Evolutionary conservation across 1,140 invertebrate genomes (phyloP), one percentile per base, ranked within the genome.

Genomic region (Drosophila sproati): DNA sequence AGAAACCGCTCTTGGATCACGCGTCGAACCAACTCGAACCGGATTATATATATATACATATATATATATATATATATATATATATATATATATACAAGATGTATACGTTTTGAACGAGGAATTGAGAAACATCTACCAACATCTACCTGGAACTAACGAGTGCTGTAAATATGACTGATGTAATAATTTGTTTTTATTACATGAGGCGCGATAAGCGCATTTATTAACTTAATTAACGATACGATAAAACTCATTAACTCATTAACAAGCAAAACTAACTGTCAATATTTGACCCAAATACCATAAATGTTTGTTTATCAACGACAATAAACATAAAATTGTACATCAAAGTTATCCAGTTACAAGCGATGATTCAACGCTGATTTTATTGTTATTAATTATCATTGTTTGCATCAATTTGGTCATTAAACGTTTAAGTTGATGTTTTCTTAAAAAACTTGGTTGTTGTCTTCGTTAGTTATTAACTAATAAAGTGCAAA

Each of bases 131-230:
- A 20, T 20, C 20, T 20, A 20, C 20, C 20, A 20, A 35, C 43
- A 50, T 63, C 35, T 32, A 43, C n/a, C 28, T 39, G 37, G 37
- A 43, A 32, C 50, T 12, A 48, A 20, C 48, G 37, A 51, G 50
- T 20, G 37, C 6, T 69, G 41, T 50, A 29, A 55, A 37, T 59
- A 52, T 78, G 63, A 59, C 80, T 91, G 78, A 88, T 91, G 79
- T 88, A 91, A 91, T 91, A 67, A 34, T 43, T 62, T 82, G 77
- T 88, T 83, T 83, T 69, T 50, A 80, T 88, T 88, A 75, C 83
- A 83, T 43, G 32, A 1, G 7, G 5, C 3, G 5, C 28, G 80
- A 79, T 80, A 79, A 83, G 76, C 54, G 62, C 75, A 86, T 85
- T 89, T 90, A 88, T 89, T 81, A 81, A 20, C 76, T 47, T 69